Base-by-base conservation (phyloP, 2,888 invertebrate species). In the Epiblema foenella region DNA sequence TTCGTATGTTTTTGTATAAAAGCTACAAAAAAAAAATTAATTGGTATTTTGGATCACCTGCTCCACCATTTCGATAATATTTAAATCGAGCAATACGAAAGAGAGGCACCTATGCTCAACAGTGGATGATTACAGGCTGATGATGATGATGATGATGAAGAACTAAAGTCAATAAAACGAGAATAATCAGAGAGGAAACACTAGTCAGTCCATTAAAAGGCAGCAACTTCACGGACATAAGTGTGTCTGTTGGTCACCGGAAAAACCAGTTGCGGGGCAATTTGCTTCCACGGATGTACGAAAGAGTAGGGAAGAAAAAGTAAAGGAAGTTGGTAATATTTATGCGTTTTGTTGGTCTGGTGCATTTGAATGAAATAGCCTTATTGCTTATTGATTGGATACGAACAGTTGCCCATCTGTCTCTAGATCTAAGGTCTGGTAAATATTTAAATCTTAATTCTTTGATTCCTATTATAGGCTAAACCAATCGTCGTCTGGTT, bases 201-300 rank as follows among this genome's bases (percentile, higher is more conserved):
- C 59, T 51, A 73, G 71, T 73, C 72, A 62, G 74, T 73, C 75
- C 72, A 75, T 74, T 71, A 74, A 77, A 78, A 79, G 77, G n/a
- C n/a, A n/a, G n/a, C n/a, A n/a, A n/a, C n/a, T n/a, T n/a, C n/a
- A n/a, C n/a, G n/a, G n/a, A n/a, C n/a, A n/a, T n/a, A 81, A 79
- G 80, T 81, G 58, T 81, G 82, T 78, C 77, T 79, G 79, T 80
- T 77, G 79, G 79, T 78, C 82, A 74, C 20, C 39, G 62, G 46
- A 33, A 52, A 67, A 75, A 73, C 73, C 69, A 67, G 77, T 73
- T 62, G 33, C 24, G 12, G 17, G 59, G 59, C 56, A 75, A 70
- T 72, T 73, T 68, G 67, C 59, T 58, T 54, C 65, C 59, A n/a
- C 37, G 58, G 56, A 63, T 52, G 49, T 56, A 60, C 54, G 49